phyloP scores from a whole-genome alignment of 2,113 vertebrate genomes.

The Nycticryphes semicollaris region DNA sequence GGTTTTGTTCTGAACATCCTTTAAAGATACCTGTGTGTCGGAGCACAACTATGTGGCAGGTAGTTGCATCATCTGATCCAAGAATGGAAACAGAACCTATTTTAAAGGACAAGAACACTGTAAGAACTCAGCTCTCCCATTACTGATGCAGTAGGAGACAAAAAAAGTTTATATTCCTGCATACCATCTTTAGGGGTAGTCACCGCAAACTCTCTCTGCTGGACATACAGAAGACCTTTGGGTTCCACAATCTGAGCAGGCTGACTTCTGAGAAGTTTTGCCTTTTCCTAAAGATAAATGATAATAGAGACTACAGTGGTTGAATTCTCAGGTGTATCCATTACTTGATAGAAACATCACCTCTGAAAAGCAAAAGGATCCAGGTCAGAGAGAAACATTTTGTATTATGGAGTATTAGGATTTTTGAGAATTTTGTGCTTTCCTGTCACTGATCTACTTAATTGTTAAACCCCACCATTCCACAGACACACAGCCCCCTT shows the following conservation, averaged over 20 bases:
- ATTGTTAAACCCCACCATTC: not conserved
- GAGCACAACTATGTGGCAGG: slow-evolving; percentile 93
- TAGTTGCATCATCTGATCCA: slow-evolving; percentile 95
- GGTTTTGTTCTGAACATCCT: not conserved
- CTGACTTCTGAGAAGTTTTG: slow-evolving; percentile 83
- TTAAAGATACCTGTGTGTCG: slow-evolving; percentile 89
- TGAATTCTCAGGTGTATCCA: slow-evolving; percentile 48
- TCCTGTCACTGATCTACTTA: not conserved
- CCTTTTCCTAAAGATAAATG: slow-evolving; percentile 84
- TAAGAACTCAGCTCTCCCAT: not conserved
- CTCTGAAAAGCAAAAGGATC: slow-evolving; percentile 34
- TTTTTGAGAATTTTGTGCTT: not conserved
- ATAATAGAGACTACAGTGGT: slow-evolving; percentile 56
- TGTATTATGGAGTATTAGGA: not conserved
- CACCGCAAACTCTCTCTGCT: slow-evolving; percentile 93
- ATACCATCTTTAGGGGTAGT: slow-evolving; percentile 91
- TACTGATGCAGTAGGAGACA: not conserved
- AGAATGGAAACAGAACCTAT: slow-evolving; percentile 89
- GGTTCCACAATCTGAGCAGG: slow-evolving; percentile 82
- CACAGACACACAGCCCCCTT: not conserved
- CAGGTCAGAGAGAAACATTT: not conserved
- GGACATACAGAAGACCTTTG: slow-evolving; percentile 90
- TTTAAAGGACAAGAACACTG: slow-evolving; percentile 42
- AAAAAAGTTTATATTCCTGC: slow-evolving; percentile 27
- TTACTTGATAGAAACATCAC: not conserved